phyloP scores from a whole-genome alignment of 2,113 vertebrate genomes.

The Vulpes lagopus region DNA sequence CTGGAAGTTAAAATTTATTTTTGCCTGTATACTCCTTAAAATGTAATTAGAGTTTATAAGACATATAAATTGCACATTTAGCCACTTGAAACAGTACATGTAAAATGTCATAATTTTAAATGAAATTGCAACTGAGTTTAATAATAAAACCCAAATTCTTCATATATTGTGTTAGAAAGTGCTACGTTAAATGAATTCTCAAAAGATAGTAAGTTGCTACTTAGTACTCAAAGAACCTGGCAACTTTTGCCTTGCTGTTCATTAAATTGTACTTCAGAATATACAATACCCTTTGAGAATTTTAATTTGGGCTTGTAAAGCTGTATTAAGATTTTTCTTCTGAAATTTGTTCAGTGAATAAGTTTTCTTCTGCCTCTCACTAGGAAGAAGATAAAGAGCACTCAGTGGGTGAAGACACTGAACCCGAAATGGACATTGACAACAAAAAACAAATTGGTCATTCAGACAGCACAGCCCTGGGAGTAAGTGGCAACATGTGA shows the following conservation, averaged over 20 bases:
- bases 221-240: conserved; percentile 27
- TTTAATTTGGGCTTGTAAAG: conserved; percentile 50
- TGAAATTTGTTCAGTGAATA: background rate
- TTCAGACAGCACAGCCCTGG: background rate
- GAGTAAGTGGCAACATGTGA: background rate
- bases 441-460: background rate
- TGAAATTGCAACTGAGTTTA: conserved; percentile 53
- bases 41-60: conserved; percentile 55
- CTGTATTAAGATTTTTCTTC: conserved; percentile 21
- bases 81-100: background rate
- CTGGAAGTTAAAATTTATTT: conserved; percentile 59
- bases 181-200: conserved; percentile 44
- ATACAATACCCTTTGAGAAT: background rate
- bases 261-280: conserved; percentile 33
- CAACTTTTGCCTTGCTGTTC: background rate
- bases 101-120: conserved; percentile 59
- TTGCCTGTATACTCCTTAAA: conserved; percentile 41
- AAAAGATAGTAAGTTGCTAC: background rate
- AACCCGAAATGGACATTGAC: background rate
- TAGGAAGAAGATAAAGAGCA: background rate
- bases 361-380: background rate
- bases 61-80: conserved; percentile 60
- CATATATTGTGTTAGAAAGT: conserved; percentile 37
- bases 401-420: background rate
- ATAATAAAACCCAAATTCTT: conserved; percentile 48